A percentile compares a stretch with the other conserved stretches of the same genome.
phyloP scores from a whole-genome alignment of 1,140 invertebrate genomes.

The Lordiphosa clarofinis region DNA sequence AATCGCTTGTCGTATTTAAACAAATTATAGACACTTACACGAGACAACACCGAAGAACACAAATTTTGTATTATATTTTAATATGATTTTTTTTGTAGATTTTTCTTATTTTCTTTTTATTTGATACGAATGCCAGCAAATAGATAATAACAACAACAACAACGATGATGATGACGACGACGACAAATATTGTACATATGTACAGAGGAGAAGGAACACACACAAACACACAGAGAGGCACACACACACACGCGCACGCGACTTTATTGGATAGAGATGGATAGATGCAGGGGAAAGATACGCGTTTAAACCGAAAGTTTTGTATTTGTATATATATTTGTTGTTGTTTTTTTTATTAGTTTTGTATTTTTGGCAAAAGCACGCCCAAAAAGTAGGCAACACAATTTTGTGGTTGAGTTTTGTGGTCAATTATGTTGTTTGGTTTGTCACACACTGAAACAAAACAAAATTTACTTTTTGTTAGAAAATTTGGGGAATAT shows the following conservation, averaged over 20 bases:
- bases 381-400: conserved; percentile 36
- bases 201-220: conserved; percentile 49
- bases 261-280: conserved; percentile 13
- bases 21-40: conserved; percentile 75
- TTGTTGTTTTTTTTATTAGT: not conserved
- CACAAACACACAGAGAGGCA: conserved; percentile 6
- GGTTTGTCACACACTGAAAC: conserved; percentile 22
- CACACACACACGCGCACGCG: not conserved
- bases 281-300: conserved; percentile 15
- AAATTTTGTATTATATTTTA: conserved; percentile 65
- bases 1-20: conserved; percentile 72
- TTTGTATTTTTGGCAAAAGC: not conserved
- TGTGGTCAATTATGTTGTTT: conserved; percentile 1
- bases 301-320: conserved; percentile 8
- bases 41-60: conserved; percentile 75
- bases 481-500: not conserved
- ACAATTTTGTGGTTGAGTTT: conserved; percentile 18
- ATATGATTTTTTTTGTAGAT: conserved; percentile 27
- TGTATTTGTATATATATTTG: conserved; percentile 1
- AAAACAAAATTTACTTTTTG: conserved; percentile 26
- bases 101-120: conserved; percentile 15
- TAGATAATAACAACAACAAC: conserved; percentile 52
- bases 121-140: conserved; percentile 51
- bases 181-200: conserved; percentile 76
- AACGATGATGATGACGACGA: conserved; percentile 59